Evolutionary conservation across 2,888 invertebrate species (phyloP).

Genomic region (Imbricaverruca yamaguchii): DNA sequence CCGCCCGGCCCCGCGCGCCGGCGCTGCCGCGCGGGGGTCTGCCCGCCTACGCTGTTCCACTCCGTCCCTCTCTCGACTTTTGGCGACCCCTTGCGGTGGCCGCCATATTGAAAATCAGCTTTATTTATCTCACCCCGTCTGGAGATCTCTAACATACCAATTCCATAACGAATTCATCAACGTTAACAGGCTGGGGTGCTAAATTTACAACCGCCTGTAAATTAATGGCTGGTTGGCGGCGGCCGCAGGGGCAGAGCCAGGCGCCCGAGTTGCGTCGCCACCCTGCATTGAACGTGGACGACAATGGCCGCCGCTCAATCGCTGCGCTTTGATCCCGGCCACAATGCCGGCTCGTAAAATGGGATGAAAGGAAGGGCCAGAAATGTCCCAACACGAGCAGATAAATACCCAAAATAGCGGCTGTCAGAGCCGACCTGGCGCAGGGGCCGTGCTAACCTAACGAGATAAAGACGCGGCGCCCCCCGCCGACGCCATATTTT

Average conservation of each 20-base stretch:
- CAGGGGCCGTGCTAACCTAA: not conserved
- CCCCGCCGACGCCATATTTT: slow-evolving; percentile 10
- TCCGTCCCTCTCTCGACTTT: not conserved
- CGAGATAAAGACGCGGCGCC: not conserved
- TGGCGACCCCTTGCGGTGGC: not conserved
- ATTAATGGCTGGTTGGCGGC: not conserved
- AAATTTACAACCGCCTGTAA: not conserved
- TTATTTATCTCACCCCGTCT: slow-evolving; percentile 2
- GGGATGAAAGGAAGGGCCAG: slow-evolving; percentile 1
- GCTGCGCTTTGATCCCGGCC: slow-evolving; percentile 13
- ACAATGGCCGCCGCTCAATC: slow-evolving; percentile 9
- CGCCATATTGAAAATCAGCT: not conserved
- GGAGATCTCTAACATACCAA: not conserved
- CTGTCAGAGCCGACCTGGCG: slow-evolving; percentile 1
- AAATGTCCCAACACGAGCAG: slow-evolving; percentile 18
- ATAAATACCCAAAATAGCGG: slow-evolving; percentile 16
- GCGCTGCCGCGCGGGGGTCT: not conserved
- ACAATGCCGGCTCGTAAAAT: slow-evolving; percentile 2
- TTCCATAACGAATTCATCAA: slow-evolving; percentile 12
- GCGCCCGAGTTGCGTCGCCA: not conserved
- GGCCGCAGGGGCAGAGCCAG: not conserved
- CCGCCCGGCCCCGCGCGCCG: not conserved
- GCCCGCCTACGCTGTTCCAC: not conserved
- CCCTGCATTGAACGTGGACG: not conserved
- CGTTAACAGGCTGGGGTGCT: slow-evolving; percentile 12